A percentile compares a stretch with the other conserved stretches of the same genome.
These are phyloP conservation scores for Cebus imitator DNA, from an alignment of 2,113 vertebrate genomes.

Conservation along the genomic window DNA sequence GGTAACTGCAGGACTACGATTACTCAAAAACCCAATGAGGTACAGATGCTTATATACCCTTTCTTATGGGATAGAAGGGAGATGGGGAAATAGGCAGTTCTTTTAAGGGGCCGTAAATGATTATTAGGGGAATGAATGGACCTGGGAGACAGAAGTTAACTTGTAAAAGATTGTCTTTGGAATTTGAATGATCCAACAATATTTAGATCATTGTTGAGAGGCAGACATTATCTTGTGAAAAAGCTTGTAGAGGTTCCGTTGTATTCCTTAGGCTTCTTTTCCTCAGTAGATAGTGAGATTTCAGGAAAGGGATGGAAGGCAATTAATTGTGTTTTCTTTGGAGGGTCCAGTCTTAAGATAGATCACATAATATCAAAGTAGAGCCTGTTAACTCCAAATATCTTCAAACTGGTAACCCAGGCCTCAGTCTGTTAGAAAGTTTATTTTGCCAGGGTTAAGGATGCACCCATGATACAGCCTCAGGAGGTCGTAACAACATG, in stretches of 20 bases:
- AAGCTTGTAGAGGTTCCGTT: background rate
- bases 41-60: background rate
- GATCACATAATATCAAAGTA: background rate
- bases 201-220: background rate
- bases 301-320: background rate
- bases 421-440: no score
- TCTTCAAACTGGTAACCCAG: no score
- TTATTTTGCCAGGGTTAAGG: no score
- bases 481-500: no score
- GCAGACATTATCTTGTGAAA: background rate
- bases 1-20: background rate
- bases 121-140: background rate
- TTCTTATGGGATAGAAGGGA: background rate
- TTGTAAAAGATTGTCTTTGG: background rate
- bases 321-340: background rate
- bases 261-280: background rate
- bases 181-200: background rate
- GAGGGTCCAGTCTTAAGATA: background rate
- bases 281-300: background rate
- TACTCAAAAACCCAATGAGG: background rate
- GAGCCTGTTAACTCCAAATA: background rate
- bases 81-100: background rate
- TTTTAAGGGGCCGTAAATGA: background rate
- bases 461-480: no score
- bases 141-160: background rate